A percentile compares a stretch with the other conserved stretches of the same genome.
Evolutionary conservation across 2,113 vertebrate species (phyloP).

Genomic region (Larimichthys crocea): DNA sequence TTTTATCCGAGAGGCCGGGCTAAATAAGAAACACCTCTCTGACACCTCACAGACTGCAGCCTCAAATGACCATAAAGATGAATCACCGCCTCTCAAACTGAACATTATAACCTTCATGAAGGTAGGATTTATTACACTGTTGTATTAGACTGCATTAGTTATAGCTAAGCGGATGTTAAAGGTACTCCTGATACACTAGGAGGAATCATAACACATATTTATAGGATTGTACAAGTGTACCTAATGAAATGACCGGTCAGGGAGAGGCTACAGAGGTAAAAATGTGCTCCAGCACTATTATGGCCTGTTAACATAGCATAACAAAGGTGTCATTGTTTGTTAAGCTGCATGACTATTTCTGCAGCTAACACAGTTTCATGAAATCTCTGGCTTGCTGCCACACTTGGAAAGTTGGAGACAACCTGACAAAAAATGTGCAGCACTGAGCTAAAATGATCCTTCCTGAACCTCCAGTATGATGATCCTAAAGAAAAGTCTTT

Average conservation of each 20-base stretch:
- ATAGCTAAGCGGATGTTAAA: not conserved
- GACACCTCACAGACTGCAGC: not conserved
- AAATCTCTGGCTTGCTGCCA: not conserved
- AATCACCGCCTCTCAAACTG: not conserved
- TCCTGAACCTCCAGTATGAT: not conserved
- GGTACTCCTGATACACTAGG: no score
- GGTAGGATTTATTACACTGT: not conserved
- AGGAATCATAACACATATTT: no score
- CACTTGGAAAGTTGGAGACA: not conserved
- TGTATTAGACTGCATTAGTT: not conserved
- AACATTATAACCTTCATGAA: not conserved
- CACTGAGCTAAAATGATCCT: not conserved
- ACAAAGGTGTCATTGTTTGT: slow-evolving; percentile 46
- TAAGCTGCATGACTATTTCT: slow-evolving; percentile 24
- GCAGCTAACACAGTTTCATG: slow-evolving; percentile 13
- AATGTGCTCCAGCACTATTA: slow-evolving; percentile 19
- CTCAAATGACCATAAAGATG: not conserved
- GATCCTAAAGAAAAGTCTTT: not conserved
- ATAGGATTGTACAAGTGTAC: no score
- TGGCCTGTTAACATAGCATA: slow-evolving; percentile 11
- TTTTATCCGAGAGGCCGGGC: not conserved
- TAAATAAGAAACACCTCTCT: not conserved
- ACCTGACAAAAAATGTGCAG: not conserved
- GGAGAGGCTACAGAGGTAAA: slow-evolving; percentile 1
- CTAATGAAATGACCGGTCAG: not conserved